Percentiles rank a stretch among this genome's conserved stretches.
phyloP scores from a whole-genome alignment of 1,140 invertebrate genomes.

The Lerema accius region DNA sequence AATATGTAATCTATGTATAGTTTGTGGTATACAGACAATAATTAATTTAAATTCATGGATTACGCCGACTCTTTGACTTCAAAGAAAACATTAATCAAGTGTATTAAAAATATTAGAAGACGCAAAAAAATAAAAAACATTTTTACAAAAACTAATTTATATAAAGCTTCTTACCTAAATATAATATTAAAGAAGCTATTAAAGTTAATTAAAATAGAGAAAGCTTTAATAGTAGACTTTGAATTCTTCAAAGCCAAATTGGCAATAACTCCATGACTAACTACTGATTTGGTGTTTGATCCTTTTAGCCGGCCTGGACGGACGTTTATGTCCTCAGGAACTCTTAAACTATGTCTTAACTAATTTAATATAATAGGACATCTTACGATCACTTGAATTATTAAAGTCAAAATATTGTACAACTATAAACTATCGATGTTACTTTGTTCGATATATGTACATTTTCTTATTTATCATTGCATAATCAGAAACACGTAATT shows the following conservation, averaged over 20 bases:
- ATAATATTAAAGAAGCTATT: not conserved
- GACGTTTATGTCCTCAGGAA: constrained; percentile 77
- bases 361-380: constrained; percentile 7
- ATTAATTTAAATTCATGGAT: constrained; percentile 55
- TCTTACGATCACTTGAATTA: not conserved
- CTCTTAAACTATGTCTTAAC: constrained; percentile 52
- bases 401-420: not conserved
- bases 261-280: constrained; percentile 54
- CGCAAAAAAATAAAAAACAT: not conserved
- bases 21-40: constrained; percentile 74
- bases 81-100: constrained; percentile 39
- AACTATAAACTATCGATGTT: too few relatives aligned
- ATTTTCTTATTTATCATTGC: too few relatives aligned
- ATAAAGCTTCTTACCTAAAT: not conserved
- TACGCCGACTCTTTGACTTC: constrained; percentile 45
- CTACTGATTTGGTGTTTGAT: constrained; percentile 80
- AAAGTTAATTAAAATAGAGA: not conserved
- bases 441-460: too few relatives aligned
- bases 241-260: constrained; percentile 54
- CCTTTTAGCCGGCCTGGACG: constrained; percentile 74
- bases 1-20: constrained; percentile 57
- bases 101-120: not conserved
- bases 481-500: too few relatives aligned
- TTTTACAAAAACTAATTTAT: not conserved
- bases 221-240: not conserved